A percentile compares a stretch with the other conserved stretches of the same genome.
Conservation (phyloP, 2,113 vertebrate species). For the Mystacornis crossleyi region DNA sequence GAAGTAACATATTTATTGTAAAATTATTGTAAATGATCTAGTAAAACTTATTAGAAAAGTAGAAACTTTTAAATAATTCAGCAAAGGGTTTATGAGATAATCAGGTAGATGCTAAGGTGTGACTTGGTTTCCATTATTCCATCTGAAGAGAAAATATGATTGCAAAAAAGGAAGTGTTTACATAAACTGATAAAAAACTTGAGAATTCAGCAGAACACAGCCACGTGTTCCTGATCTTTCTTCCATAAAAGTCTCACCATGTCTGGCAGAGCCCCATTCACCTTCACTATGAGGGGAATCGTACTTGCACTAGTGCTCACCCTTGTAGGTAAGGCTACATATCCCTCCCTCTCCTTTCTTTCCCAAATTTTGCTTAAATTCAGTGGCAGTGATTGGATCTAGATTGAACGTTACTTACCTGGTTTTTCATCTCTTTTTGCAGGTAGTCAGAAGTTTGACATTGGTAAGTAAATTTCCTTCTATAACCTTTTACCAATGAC, state of each 20-base stretch:
- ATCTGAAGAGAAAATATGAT: neutral
- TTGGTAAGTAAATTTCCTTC: constrained; percentile 18
- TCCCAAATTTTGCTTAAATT: neutral
- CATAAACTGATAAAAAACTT: constrained; percentile 66
- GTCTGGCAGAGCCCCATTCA: constrained; percentile 16
- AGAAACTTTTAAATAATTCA: neutral
- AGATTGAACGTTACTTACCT: neutral
- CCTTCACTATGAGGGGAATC: constrained; percentile 81
- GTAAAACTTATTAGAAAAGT: neutral
- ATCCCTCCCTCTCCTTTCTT: neutral
- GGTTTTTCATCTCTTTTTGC: neutral
- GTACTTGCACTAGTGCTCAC: constrained; percentile 77
- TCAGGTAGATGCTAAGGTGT: neutral
- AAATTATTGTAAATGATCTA: neutral
- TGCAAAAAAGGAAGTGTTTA: constrained; percentile 52
- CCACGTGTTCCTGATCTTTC: constrained; percentile 36
- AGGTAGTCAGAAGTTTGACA: constrained; percentile 59
- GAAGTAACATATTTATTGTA: neutral
- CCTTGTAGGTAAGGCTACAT: constrained; percentile 78
- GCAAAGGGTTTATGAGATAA: neutral
- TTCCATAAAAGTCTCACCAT: constrained; percentile 67
- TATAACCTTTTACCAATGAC: neutral
- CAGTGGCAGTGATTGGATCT: neutral
- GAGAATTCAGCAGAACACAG: constrained; percentile 56
- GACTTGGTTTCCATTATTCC: neutral